phyloP scores from a whole-genome alignment of 2,797 vertebrate species.

The Brachyalestes nurse region DNA sequence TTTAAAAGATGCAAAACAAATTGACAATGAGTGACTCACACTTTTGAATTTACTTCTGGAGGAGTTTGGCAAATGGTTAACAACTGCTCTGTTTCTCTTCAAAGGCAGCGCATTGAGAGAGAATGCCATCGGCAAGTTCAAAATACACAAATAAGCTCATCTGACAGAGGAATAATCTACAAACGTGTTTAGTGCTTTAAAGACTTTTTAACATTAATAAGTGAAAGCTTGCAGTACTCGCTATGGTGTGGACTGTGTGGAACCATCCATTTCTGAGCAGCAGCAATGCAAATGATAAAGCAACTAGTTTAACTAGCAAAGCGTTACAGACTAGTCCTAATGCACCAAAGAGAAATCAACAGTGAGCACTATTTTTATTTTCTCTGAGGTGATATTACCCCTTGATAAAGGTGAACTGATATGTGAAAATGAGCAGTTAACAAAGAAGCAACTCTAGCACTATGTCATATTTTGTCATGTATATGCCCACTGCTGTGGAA shows the following conservation, averaged over 20 bases:
- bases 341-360: background rate
- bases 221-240: background rate
- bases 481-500: too few species aligned
- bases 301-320: background rate
- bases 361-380: background rate
- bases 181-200: background rate
- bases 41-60: constrained; percentile 58
- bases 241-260: too few species aligned
- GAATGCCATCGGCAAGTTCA: background rate
- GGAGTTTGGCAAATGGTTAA: constrained; percentile 46
- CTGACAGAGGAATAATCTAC: background rate
- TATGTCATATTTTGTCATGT: too few species aligned
- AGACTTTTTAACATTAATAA: background rate
- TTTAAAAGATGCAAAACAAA: constrained; percentile 71
- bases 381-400: too few species aligned
- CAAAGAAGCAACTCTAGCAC: too few species aligned
- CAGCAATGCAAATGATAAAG: background rate
- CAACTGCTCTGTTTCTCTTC: constrained; percentile 18
- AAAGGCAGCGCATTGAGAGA: background rate
- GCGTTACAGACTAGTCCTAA: background rate
- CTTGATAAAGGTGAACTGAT: too few species aligned
- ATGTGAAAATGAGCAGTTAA: too few species aligned
- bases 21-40: constrained; percentile 60
- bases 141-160: background rate
- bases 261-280: background rate